phyloP scores from a whole-genome alignment of 1,140 invertebrate species.

The Pentalonia nigronervosa region DNA sequence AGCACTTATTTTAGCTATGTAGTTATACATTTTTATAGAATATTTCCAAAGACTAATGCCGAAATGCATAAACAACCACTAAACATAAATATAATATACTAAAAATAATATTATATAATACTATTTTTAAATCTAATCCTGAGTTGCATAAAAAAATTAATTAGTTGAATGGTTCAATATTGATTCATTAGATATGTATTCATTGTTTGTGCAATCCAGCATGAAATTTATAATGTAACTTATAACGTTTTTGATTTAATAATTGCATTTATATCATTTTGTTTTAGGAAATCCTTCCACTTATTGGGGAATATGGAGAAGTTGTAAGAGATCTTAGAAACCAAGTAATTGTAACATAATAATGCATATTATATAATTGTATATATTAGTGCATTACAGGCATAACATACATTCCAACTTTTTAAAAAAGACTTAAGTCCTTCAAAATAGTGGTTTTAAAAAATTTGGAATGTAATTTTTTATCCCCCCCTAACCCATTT shows the following conservation, averaged over 20 bases:
- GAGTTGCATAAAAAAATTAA: not conserved
- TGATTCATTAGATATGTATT: not conserved
- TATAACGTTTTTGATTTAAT: not conserved
- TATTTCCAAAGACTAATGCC: not conserved
- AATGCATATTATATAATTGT: not conserved
- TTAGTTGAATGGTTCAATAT: not conserved
- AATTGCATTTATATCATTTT: not conserved
- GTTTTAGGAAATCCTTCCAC: conserved; percentile 97
- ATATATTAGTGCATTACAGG: not conserved
- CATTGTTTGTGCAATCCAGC: no score
- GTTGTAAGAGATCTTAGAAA: conserved; percentile 96
- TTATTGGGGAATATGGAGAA: conserved; percentile 98
- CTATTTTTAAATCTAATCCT: no score
- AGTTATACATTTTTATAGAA: not conserved
- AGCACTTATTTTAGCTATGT: not conserved
- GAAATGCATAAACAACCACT: not conserved
- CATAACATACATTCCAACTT: no score
- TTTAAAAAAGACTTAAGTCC: no score
- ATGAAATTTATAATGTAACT: not conserved
- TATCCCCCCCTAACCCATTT: not conserved
- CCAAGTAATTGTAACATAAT: conserved; percentile 75
- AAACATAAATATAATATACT: no score
- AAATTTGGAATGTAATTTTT: not conserved
- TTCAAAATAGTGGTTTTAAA: not conserved
- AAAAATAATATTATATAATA: not conserved